Conservation (phyloP, 92 coral and sea anemone genomes). For the Muricea muricata region DNA sequence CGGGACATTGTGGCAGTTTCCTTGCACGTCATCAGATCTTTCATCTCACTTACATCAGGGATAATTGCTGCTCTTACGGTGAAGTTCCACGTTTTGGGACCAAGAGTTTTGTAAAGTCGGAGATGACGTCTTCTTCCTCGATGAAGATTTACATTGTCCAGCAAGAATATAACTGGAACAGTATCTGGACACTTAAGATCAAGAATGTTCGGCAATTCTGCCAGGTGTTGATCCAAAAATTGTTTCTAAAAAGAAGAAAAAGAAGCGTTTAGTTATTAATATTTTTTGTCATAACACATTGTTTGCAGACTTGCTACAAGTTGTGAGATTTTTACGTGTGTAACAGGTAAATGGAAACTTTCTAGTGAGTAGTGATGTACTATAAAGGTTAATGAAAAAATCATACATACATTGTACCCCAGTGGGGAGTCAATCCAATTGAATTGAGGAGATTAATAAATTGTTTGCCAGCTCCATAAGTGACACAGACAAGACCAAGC, state of each 20-base stretch:
- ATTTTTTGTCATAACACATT: too few relatives aligned
- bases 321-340: too few relatives aligned
- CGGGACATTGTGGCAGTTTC: slow-evolving; percentile 33
- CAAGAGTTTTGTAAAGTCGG: slow-evolving; percentile 44
- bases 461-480: neutral
- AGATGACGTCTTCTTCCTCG: slow-evolving; percentile 57
- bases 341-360: too few relatives aligned
- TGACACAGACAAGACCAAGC: slow-evolving; percentile 10
- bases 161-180: slow-evolving; percentile 44
- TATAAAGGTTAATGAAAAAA: neutral
- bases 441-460: neutral
- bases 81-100: slow-evolving; percentile 72
- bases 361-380: too few relatives aligned
- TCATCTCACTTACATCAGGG: slow-evolving; percentile 46
- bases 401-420: slow-evolving; percentile 8
- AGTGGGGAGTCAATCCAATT: neutral
- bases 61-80: slow-evolving; percentile 66
- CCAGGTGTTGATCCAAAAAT: neutral
- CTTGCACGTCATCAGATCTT: slow-evolving; percentile 31
- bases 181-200: slow-evolving; percentile 12
- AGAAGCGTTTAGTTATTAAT: too few relatives aligned
- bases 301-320: too few relatives aligned
- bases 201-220: neutral
- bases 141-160: slow-evolving; percentile 60
- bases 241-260: neutral